A percentile compares a stretch with the other conserved stretches of the same genome.
Evolutionary conservation across 2,113 vertebrate genomes (phyloP).

Genomic region (Melanerpes formicivorus): DNA sequence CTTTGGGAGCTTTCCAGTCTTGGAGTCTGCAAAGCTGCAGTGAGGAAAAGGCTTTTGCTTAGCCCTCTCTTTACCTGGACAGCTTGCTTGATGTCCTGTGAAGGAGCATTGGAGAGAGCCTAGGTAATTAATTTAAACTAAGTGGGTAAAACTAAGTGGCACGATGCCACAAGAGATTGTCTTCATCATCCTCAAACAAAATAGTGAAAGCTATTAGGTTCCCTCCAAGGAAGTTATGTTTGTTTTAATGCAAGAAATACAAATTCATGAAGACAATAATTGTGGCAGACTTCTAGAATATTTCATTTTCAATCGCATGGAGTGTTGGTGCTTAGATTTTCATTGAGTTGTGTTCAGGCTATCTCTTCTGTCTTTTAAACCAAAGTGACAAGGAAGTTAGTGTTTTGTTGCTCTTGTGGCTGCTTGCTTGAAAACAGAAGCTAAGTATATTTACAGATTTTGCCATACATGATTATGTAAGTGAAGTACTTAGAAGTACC

Average conservation of each 20-base stretch:
- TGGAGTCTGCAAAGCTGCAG: not conserved
- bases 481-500: not conserved
- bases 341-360: not conserved
- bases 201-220: not conserved
- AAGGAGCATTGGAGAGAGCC: not conserved
- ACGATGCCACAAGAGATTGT: accelerated
- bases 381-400: not conserved
- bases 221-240: not conserved
- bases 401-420: not conserved
- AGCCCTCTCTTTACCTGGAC: not conserved
- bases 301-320: not conserved
- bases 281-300: not conserved
- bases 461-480: not conserved
- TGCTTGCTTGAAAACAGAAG: not conserved
- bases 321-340: not conserved
- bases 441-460: not conserved
- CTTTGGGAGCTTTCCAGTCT: not conserved
- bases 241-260: not conserved
- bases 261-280: not conserved
- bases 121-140: not conserved
- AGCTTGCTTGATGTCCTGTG: not conserved
- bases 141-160: not conserved
- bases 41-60: not conserved
- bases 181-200: not conserved
- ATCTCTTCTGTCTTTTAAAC: not conserved